Evolutionary conservation across 2,113 vertebrate species (phyloP).

Genomic region (pig (Sus scrofa)): T2T-Sscrofa CM000813.6:38936001-38936500

Average conservation of each 20-base stretch:
- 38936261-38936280: neutral
- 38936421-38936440: neutral
- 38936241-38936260: neutral
- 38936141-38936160: neutral
- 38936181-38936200: neutral
- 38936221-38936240: neutral
- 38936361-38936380: neutral
- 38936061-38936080: neutral
- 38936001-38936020: neutral
- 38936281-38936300: neutral
- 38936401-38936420: neutral
- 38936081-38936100: neutral
- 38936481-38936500: neutral
- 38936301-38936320: neutral
- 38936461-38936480: neutral
- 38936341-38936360: neutral
- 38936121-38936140: neutral
- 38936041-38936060: neutral
- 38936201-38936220: neutral
- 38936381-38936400: neutral
- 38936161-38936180: neutral
- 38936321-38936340: neutral
- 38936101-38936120: neutral
- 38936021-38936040: neutral
- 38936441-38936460: neutral